Percentiles rank a stretch among this genome's conserved stretches.
Evolutionary conservation across 2,797 vertebrate species (phyloP).

Genomic region (Orestias chungarensis): DNA sequence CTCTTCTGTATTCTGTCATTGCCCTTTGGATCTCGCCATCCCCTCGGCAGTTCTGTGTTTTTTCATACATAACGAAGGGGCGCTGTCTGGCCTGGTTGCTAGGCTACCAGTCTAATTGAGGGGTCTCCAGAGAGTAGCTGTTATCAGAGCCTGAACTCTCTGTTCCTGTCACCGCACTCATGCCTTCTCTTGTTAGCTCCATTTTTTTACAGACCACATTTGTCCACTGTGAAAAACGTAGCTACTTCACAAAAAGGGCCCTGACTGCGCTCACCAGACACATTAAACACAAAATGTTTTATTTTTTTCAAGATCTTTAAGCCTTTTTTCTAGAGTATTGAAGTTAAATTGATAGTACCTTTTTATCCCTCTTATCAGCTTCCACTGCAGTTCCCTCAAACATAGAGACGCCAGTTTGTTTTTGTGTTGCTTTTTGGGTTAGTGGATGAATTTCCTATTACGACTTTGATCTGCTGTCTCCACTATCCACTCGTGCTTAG

Average conservation of each 20-base stretch:
- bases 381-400: slow-evolving; percentile 17
- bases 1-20: slow-evolving; percentile 25
- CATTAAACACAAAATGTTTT: slow-evolving; percentile 4
- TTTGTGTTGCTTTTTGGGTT: slow-evolving; percentile 12
- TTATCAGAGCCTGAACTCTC: slow-evolving; percentile 72
- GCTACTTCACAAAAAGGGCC: no score
- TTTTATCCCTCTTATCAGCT: slow-evolving; percentile 7
- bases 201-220: no score
- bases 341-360: slow-evolving; percentile 1
- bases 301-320: slow-evolving; percentile 8
- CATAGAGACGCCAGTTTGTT: not conserved
- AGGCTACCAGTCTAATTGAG: slow-evolving; percentile 83
- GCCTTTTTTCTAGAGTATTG: slow-evolving; percentile 5
- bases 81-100: slow-evolving; percentile 79
- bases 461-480: slow-evolving; percentile 45
- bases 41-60: slow-evolving; percentile 28
- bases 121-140: slow-evolving; percentile 76
- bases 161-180: slow-evolving; percentile 49
- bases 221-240: no score
- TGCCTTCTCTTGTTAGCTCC: slow-evolving; percentile 38
- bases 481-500: slow-evolving; percentile 29
- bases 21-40: slow-evolving; percentile 42
- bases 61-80: slow-evolving; percentile 55
- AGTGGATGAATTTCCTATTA: slow-evolving; percentile 38
- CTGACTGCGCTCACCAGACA: no score